Evolutionary conservation across 1,140 invertebrate species (phyloP).

Genomic region (Microplitis demolitor): DNA sequence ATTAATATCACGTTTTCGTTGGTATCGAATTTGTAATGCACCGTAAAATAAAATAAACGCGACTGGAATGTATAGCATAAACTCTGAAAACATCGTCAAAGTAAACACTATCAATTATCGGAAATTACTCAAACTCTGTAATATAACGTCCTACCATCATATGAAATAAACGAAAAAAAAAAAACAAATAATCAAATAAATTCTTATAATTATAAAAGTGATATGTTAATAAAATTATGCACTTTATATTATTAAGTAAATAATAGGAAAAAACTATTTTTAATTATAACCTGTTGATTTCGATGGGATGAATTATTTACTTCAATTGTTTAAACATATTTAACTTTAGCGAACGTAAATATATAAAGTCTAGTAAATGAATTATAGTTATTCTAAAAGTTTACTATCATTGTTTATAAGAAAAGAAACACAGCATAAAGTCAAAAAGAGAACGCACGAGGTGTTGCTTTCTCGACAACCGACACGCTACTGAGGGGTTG

Average conservation of each 20-base stretch:
- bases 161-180: neutral
- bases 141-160: neutral
- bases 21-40: too few species aligned
- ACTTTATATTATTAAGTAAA: too few species aligned
- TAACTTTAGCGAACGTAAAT: neutral
- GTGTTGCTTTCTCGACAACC: constrained; percentile 35
- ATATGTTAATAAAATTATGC: too few species aligned
- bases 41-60: neutral
- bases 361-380: neutral
- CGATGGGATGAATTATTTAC: too few species aligned
- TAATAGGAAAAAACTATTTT: too few species aligned
- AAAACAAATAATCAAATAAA: too few species aligned
- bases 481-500: constrained; percentile 49
- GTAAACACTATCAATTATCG: too few species aligned
- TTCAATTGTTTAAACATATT: neutral
- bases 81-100: too few species aligned
- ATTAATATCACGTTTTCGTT: neutral
- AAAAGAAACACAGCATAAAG: neutral
- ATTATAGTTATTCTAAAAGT: neutral
- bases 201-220: too few species aligned
- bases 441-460: neutral
- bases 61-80: too few species aligned
- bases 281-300: too few species aligned
- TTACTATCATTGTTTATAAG: neutral
- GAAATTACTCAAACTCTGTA: neutral